These are phyloP conservation scores for Trematocara stigmaticum DNA, from an alignment of 2,113 vertebrate species.

Conservation along the genomic window DNA sequence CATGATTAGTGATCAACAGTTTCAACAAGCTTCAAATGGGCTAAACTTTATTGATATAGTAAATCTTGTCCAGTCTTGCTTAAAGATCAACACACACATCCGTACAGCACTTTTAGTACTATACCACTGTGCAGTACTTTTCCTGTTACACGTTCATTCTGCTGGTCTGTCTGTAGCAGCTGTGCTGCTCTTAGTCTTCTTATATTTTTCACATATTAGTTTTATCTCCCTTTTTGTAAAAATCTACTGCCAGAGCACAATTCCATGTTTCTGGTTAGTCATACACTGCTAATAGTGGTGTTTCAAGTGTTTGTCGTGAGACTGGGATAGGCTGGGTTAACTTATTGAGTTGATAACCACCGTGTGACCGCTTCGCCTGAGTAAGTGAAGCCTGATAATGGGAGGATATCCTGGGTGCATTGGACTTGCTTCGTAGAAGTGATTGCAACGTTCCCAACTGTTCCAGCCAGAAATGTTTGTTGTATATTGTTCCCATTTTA, in stretches of 20 bases:
- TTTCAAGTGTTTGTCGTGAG: background rate
- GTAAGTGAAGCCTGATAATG: background rate
- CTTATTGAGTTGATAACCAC: background rate
- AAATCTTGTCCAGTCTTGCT: background rate
- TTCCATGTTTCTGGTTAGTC: background rate
- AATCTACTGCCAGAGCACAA: background rate
- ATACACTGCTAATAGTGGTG: background rate
- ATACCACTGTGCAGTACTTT: background rate
- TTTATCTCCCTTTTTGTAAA: background rate
- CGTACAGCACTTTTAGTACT: background rate
- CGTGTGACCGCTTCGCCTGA: background rate
- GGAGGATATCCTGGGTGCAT: rapidly evolving
- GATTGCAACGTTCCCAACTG: background rate
- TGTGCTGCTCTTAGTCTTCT: background rate
- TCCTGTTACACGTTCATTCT: background rate
- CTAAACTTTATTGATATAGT: background rate
- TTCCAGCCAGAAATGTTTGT: background rate
- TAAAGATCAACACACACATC: background rate
- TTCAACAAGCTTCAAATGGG: background rate
- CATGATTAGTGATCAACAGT: background rate
- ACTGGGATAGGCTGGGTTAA: background rate
- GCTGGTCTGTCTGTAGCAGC: background rate
- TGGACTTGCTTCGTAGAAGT: background rate
- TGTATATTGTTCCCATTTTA: background rate
- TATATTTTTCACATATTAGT: background rate